Evolutionary conservation across 2,888 invertebrate species (phyloP), one percentile per base, ranked within the genome.

Genomic region (Danaus chrysippus): DNA sequence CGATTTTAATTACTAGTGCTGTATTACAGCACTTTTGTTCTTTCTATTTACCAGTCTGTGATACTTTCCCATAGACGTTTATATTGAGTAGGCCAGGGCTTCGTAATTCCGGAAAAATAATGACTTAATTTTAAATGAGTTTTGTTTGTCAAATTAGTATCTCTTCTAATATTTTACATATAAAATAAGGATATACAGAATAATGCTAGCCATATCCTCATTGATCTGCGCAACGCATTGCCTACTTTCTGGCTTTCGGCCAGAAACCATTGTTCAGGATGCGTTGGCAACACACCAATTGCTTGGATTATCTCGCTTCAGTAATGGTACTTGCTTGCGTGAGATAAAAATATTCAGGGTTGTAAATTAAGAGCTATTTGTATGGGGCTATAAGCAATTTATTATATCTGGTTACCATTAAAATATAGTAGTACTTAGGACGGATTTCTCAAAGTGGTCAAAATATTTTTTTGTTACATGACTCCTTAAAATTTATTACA

Each of bases 171-270:
- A 52, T 58, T 58, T 53, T 15, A 58, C 42, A 8, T 17, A 34
- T 49, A 49, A 49, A 49, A 3, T 11, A 17, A 9, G 9, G 17
- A 17, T n/a, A 10, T 17, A 17, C 17, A 49, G 15, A 46, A 58
- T 42, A 63, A 57, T 54, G 58, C 54, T 52, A 59, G 58, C 59
- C 57, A 42, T 58, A 55, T 60, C 59, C 56, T 54, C 61, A 67
- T 68, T 68, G 68, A 70, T 70, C 66, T 64, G 62, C 58, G 69
- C 61, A 62, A 64, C 59, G 63, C 62, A 67, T 63, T 68, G 59
- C 74, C 81, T 82, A 82, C 79, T 78, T 75, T 70, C 81, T 86
- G 87, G 87, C 84, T 63, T 69, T 69, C 70, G 65, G 84, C 87
- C 87, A 87, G 81, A 71, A 70, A 71, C 67, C 73, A 76, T 73